Conservation (phyloP, 1,140 invertebrate genomes). For the Hermetia illucens region DNA sequence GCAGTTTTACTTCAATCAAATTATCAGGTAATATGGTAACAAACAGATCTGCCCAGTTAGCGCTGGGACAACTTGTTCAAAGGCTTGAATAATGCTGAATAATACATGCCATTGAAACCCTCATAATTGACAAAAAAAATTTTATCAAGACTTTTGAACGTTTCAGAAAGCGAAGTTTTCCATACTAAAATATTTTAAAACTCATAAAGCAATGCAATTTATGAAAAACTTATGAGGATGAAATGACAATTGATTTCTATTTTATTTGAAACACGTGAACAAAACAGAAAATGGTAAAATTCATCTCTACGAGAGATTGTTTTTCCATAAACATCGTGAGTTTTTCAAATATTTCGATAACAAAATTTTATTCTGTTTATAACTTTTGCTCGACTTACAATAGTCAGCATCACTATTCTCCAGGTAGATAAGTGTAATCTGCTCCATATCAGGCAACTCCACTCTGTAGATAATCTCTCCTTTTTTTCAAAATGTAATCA, state of each 20-base stretch:
- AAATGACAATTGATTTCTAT: background rate
- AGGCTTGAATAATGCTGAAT: no score
- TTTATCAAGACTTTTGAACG: background rate
- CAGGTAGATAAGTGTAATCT: conserved; percentile 79
- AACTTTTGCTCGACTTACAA: conserved; percentile 48
- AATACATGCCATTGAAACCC: no score
- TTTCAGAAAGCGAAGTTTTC: no score
- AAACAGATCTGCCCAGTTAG: no score
- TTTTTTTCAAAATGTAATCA: conserved; percentile 19
- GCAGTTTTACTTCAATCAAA: no score
- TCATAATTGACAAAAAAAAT: conserved; percentile 3
- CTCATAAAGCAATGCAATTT: no score
- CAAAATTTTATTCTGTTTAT: conserved; percentile 7
- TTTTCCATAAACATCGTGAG: background rate
- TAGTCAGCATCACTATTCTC: conserved; percentile 55
- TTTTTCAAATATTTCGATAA: background rate
- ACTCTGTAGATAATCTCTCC: conserved; percentile 78
- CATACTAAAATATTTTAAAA: no score
- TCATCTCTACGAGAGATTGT: background rate
- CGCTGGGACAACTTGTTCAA: no score
- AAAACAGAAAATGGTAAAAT: background rate
- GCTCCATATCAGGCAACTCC: conserved; percentile 78
- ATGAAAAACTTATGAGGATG: no score
- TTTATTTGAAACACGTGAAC: background rate
- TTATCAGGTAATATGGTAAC: no score